These are phyloP conservation scores for Grus americana DNA, from an alignment of 2,113 vertebrate genomes.

Conservation along the genomic window DNA sequence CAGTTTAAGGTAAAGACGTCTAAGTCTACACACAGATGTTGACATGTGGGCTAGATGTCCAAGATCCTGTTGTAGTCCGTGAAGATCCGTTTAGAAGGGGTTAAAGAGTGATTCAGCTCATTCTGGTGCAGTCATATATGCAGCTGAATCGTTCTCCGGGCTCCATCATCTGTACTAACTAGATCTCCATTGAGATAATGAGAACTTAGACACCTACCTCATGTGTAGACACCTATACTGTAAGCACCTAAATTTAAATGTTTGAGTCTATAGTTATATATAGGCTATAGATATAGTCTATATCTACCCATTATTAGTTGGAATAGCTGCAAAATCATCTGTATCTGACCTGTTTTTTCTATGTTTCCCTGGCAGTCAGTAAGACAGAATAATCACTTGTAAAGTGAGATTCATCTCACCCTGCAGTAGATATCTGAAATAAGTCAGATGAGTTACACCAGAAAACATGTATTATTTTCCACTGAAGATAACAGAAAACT, in stretches of 20 bases:
- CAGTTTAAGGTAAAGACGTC: not conserved
- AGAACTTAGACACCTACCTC: not conserved
- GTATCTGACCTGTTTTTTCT: not conserved
- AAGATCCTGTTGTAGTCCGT: not conserved
- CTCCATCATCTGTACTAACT: not conserved
- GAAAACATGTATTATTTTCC: not conserved
- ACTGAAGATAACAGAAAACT: not conserved
- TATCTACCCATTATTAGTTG: not conserved
- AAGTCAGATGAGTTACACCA: not conserved
- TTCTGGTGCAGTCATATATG: not conserved
- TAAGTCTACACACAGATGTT: not conserved
- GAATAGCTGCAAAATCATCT: not conserved
- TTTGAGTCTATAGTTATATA: not conserved
- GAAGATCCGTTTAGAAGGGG: not conserved
- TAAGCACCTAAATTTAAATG: not conserved
- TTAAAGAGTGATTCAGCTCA: not conserved
- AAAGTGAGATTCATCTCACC: not conserved
- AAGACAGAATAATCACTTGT: not conserved
- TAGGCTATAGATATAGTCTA: not conserved
- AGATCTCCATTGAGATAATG: not conserved
- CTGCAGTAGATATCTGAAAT: not conserved
- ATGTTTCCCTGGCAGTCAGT: not conserved
- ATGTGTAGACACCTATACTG: not conserved
- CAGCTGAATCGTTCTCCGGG: not conserved
- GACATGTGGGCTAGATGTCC: not conserved